Conservation (phyloP, 2,888 invertebrate species). For the Ceratothoa steindachneri region DNA sequence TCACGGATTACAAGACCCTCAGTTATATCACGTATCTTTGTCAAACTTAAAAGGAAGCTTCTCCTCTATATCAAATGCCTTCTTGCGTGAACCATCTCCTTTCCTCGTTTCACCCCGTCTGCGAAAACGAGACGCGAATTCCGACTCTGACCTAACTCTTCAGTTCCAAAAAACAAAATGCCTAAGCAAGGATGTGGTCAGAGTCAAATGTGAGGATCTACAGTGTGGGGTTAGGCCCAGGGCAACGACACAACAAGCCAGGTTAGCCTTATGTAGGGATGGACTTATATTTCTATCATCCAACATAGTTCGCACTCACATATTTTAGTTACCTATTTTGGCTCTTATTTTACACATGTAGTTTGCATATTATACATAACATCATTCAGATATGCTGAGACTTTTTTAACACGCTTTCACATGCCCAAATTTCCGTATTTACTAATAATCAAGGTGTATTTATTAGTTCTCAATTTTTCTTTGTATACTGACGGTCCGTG, state of each 20-base stretch:
- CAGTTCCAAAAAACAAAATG: slow-evolving; percentile 65
- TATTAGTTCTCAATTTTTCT: no score
- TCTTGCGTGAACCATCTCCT: not conserved
- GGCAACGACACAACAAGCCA: slow-evolving; percentile 63
- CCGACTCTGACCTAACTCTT: slow-evolving; percentile 51
- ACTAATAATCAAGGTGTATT: no score
- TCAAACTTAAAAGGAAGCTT: not conserved
- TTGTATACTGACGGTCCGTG: not conserved
- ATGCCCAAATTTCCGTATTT: no score
- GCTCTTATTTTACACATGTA: no score
- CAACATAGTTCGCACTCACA: no score
- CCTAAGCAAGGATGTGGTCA: slow-evolving; percentile 62
- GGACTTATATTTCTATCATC: no score
- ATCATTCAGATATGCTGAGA: no score
- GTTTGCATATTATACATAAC: no score
- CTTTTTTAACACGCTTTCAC: no score
- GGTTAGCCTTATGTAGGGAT: slow-evolving; percentile 61
- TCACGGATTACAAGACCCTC: not conserved
- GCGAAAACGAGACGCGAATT: not conserved
- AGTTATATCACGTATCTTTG: not conserved
- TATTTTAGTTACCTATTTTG: no score
- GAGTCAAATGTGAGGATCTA: slow-evolving; percentile 65
- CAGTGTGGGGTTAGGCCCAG: slow-evolving; percentile 70
- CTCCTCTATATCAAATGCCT: not conserved
- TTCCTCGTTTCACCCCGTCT: not conserved